Conservation (phyloP, 1,140 invertebrate genomes). For the Aphelenchoides fujianensis region DNA sequence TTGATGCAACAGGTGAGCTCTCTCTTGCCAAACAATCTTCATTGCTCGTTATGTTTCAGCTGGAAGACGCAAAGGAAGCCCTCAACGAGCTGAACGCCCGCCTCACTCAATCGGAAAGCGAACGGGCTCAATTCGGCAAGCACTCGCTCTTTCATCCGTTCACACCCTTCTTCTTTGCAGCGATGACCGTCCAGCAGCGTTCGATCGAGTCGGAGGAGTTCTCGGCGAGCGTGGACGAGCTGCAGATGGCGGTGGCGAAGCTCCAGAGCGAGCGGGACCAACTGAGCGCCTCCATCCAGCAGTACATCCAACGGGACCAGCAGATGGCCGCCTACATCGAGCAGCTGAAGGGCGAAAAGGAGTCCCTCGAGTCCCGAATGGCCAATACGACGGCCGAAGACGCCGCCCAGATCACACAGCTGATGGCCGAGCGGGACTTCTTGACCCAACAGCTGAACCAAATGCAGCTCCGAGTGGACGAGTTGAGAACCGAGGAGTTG, state of each 20-base stretch:
- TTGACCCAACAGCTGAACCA: slow-evolving; percentile 5
- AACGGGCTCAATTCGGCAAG: not conserved
- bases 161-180: not conserved
- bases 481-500: not conserved
- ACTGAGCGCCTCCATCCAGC: not conserved
- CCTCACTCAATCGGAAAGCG: not conserved
- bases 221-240: not conserved
- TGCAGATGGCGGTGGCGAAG: not conserved
- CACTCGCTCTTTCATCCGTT: not conserved
- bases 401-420: not conserved
- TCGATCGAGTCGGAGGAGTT: slow-evolving; percentile 2
- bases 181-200: not conserved
- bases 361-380: not conserved
- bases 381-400: not conserved
- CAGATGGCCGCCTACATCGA: not conserved
- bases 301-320: not conserved
- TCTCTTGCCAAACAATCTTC: too few species aligned
- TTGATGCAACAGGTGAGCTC: not conserved
- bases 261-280: not conserved
- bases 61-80: too few species aligned
- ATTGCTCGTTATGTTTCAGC: too few species aligned
- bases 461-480: not conserved
- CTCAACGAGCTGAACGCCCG: not conserved
- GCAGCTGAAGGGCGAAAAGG: not conserved
- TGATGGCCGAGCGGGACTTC: not conserved